Conservation (phyloP, 2,888 invertebrate species). For the Scelioninae gen. 1 region DNA sequence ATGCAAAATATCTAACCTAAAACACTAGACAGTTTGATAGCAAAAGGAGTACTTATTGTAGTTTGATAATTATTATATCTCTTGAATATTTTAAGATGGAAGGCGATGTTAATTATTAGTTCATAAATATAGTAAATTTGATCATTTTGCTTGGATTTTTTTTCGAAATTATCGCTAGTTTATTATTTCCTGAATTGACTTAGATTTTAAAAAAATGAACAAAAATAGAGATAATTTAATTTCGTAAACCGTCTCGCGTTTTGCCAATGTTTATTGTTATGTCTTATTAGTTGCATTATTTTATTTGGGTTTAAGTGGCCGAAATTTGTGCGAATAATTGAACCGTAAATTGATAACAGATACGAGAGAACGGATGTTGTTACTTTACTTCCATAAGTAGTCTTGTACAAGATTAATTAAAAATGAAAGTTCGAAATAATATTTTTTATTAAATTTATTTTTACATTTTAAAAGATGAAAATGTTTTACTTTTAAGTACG, state of each 20-base stretch:
- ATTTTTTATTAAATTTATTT: no score
- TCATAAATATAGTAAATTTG: not conserved
- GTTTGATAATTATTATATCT: constrained; percentile 28
- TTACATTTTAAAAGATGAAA: no score
- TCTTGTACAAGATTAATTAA: no score
- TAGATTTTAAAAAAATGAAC: not conserved
- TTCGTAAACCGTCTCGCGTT: not conserved
- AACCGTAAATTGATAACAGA: constrained; percentile 2
- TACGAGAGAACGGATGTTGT: not conserved
- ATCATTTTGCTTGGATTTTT: not conserved
- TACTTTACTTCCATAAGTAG: no score
- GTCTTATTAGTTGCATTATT: not conserved
- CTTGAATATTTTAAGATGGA: constrained; percentile 17
- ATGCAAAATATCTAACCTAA: constrained; percentile 13
- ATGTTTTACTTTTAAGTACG: no score
- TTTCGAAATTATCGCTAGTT: not conserved
- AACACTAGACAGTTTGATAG: not conserved
- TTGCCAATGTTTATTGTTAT: not conserved
- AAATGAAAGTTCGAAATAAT: no score
- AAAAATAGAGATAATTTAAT: not conserved
- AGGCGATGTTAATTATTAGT: not conserved
- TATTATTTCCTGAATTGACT: not conserved
- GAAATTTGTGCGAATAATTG: not conserved
- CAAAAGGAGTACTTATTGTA: not conserved
- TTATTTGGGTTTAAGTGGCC: not conserved